Evolutionary conservation across 2,113 vertebrate genomes (phyloP).

Genomic region (Syngnathoides biaculeatus): DNA sequence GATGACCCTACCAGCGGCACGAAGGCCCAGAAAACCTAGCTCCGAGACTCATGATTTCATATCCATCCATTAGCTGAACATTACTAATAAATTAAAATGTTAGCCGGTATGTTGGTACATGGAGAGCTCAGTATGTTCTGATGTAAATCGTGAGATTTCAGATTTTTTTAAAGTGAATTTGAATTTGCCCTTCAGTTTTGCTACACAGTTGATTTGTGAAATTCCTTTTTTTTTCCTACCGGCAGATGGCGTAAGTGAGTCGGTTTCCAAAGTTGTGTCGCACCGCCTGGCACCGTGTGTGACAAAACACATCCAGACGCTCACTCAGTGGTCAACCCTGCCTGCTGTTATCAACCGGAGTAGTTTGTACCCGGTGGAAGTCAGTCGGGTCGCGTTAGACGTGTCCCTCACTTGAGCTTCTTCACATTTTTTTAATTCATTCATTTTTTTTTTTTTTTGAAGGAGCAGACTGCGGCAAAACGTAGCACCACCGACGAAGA

Average conservation of each 20-base stretch:
- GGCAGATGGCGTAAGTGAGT: constrained; percentile 18
- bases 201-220: no score
- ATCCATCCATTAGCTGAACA: no score
- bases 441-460: no score
- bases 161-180: no score
- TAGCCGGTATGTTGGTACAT: neutral
- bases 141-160: no score
- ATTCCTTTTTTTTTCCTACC: neutral
- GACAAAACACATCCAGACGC: constrained; percentile 4
- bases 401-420: neutral
- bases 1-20: no score
- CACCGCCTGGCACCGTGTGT: constrained; percentile 17
- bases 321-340: constrained; percentile 1
- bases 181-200: no score
- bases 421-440: constrained; percentile 8
- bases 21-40: no score
- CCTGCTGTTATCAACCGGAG: constrained; percentile 19
- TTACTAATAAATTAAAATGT: no score
- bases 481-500: constrained; percentile 25
- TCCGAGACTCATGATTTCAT: no score
- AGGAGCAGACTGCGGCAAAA: constrained; percentile 5
- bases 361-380: constrained; percentile 9
- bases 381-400: constrained; percentile 17
- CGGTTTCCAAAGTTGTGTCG: neutral
- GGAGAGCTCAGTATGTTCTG: neutral